A percentile compares a stretch with the other conserved stretches of the same genome.
Evolutionary conservation across 2,888 invertebrate species (phyloP).

Genomic region (Phyllotreta cruciferae): DNA sequence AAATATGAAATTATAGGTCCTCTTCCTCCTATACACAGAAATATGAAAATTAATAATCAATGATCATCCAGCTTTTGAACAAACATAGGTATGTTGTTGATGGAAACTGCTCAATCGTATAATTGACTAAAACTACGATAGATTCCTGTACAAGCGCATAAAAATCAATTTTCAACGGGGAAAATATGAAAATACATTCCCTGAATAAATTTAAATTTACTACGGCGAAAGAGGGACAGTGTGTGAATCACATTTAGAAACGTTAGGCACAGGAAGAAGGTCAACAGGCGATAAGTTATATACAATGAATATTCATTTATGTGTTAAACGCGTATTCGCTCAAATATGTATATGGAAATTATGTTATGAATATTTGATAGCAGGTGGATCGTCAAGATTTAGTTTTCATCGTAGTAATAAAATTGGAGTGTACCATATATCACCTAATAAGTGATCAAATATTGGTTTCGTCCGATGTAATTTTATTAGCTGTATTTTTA

Average conservation of each 20-base stretch:
- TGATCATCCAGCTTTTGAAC: background rate
- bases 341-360: conserved; percentile 8
- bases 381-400: conserved; percentile 3
- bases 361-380: background rate
- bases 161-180: no score
- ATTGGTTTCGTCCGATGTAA: background rate
- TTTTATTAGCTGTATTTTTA: no score
- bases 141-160: no score
- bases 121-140: no score
- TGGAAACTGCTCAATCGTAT: no score
- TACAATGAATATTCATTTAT: conserved; percentile 4
- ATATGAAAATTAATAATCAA: background rate
- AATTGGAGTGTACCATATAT: background rate
- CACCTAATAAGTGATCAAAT: background rate
- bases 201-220: background rate
- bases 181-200: no score
- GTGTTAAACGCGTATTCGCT: conserved; percentile 3
- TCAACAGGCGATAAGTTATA: conserved; percentile 9
- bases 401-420: conserved; percentile 1
- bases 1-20: no score
- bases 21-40: background rate
- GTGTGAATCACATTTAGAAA: background rate
- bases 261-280: background rate
- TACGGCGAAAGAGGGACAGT: background rate
- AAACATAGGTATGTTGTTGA: no score